phyloP scores from a whole-genome alignment of 2,888 invertebrate genomes.

The Sinentomon sp. region DNA sequence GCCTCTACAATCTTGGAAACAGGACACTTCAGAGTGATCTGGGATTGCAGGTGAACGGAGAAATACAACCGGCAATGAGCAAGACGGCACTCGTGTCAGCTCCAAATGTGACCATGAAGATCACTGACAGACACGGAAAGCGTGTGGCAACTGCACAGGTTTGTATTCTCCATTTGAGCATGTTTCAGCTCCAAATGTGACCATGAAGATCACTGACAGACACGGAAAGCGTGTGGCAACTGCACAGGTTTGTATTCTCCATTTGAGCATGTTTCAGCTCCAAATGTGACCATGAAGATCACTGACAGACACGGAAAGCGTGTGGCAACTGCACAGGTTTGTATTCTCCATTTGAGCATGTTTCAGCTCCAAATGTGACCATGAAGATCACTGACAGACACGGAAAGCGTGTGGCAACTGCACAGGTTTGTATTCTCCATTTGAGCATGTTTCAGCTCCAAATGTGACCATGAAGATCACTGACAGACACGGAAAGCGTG shows the following conservation, averaged over 20 bases:
- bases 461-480: slow-evolving; percentile 24
- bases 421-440: too few relatives aligned
- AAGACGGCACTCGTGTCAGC: slow-evolving; percentile 78
- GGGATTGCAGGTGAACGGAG: slow-evolving; percentile 41
- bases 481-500: too few relatives aligned
- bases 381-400: slow-evolving; percentile 23
- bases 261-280: slow-evolving; percentile 24
- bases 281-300: slow-evolving; percentile 24
- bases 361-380: slow-evolving; percentile 23
- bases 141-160: too few relatives aligned
- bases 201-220: slow-evolving; percentile 23
- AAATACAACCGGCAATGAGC: slow-evolving; percentile 54
- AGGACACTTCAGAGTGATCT: slow-evolving; percentile 81
- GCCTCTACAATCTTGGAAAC: slow-evolving; percentile 78
- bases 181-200: slow-evolving; percentile 24
- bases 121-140: slow-evolving; percentile 22
- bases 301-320: too few relatives aligned
- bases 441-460: slow-evolving; percentile 23
- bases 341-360: too few relatives aligned
- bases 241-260: too few relatives aligned
- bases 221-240: too few relatives aligned
- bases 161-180: too few relatives aligned
- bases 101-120: slow-evolving; percentile 71
- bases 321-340: too few relatives aligned
- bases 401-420: too few relatives aligned